Evolutionary conservation across 2,888 invertebrate genomes (phyloP), one percentile per base, ranked within the genome.

Genomic region (Oxyteleia sp.): DNA sequence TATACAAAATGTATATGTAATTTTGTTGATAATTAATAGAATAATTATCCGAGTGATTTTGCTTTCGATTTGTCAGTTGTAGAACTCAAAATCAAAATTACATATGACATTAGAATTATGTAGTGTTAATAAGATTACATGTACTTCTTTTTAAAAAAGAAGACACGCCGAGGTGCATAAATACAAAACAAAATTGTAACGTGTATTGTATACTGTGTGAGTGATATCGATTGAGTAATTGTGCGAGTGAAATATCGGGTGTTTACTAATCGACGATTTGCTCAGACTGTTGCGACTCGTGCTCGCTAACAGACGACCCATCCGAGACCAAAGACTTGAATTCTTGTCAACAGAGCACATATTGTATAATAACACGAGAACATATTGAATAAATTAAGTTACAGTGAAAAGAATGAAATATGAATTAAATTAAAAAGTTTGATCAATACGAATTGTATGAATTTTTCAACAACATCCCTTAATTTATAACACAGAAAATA

Each of bases 301-400:
- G 61, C 57, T 89, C 88, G 88, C 84, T 85, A 88, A 89, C 88
- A 90, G 88, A 86, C 87, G 88, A 91, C 89, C 88, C 89, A 91
- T 91, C 90, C 89, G 92, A 92, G 92, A 92, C 91, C 92, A 92
- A 92, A 92, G 91, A 91, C 91, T 91, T 91, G 69, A 84, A 90
- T 90, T 88, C 87, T 87, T 87, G 89, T 87, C 85, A 87, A 85
- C 88, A 88, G 87, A 88, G 89, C 89, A 87, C 88, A 87, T 74
- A 85, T 76, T 84, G 81, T 84, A 81, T 78, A 81, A 84, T 84
- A 80, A 76, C 47, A 71, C 55, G 59, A 83, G 80, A 84, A 72
- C 68, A 74, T 84, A 78, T 81, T 81, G 69, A 61, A 80, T 76
- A 78, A 69, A 76, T 80, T 72, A 84, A 81, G 72, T 81, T 69